Base-by-base conservation (phyloP, 1,140 invertebrate species). In the Nasonia vitripennis region DNA sequence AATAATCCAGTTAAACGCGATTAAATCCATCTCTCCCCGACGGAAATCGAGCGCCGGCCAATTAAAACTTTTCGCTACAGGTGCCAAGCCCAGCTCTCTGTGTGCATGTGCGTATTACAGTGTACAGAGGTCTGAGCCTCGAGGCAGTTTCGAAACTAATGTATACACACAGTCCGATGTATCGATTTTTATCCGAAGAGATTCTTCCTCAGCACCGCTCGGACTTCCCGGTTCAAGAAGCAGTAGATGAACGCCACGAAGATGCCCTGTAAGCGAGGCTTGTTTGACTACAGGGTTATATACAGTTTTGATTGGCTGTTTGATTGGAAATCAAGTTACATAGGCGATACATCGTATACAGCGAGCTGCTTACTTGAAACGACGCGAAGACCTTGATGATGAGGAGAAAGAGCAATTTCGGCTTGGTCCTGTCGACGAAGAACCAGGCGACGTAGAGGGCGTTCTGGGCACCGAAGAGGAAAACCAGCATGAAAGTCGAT, bases 1-100 rank as follows among this genome's bases (percentile, higher is more conserved):
- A 68, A 68, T 68, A 37, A 34, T 73, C 23, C 71, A 27, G 34
- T 73, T 73, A 37, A 73, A 73, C 27, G 1, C 7, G 41, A 74
- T 41, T 74, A 74, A 74, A 74, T 74, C 71, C 9, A 74, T 34
- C 71, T 34, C 31, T 41, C 12, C 5, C 12, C 5, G 12, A 17
- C 51, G 51, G 12, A 55, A 55, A 55, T 55, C 17, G 51, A 55
- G 17, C 12, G 12, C 17, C 11, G 12, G 71, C 34, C 34, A 74
- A 74, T 74, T 74, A 74, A 74, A 41, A 74, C 27, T 74, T 74
- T 74, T 74, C 17, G 51, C 51, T 55, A 51, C 14, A 51, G 48
- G 51, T 55, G 51, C 51, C 0, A 0, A 27, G 27, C 51, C 0
- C 4, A 27, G 27, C 27, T 2, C 4, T 55, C 12, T 55, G 51